phyloP scores from a whole-genome alignment of 2,797 vertebrate genomes.

The Zenarchopterus dispar region DNA sequence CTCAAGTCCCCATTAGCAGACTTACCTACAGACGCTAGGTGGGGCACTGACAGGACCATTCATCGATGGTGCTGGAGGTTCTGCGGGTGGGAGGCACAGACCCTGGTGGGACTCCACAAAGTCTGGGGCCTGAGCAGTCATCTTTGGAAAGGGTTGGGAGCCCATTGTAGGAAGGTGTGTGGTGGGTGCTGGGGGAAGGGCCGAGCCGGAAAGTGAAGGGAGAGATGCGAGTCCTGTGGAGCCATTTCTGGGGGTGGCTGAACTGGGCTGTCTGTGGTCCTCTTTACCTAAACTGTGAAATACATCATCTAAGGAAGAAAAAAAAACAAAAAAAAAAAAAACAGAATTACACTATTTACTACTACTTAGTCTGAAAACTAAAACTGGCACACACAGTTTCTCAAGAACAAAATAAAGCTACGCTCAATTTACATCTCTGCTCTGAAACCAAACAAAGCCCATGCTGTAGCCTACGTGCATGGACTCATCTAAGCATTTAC shows the following conservation, averaged over 20 bases:
- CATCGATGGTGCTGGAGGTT: slow-evolving; percentile 82
- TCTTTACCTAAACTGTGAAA: slow-evolving; percentile 95
- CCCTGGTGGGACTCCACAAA: slow-evolving; percentile 90
- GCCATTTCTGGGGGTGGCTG: slow-evolving; percentile 87
- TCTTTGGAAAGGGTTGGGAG: slow-evolving; percentile 90
- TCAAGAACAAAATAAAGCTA: too few relatives aligned
- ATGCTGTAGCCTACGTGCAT: too few relatives aligned
- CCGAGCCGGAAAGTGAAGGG: slow-evolving; percentile 85
- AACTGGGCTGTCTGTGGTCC: slow-evolving; percentile 88
- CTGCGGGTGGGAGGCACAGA: slow-evolving; percentile 86
- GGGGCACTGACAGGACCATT: slow-evolving; percentile 90
- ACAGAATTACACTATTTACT: slow-evolving; percentile 12
- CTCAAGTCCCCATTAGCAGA: not conserved
- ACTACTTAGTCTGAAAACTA: not conserved
- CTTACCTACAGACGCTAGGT: slow-evolving; percentile 96
- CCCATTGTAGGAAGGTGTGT: slow-evolving; percentile 88
- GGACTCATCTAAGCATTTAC: too few relatives aligned
- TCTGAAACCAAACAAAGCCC: too few relatives aligned
- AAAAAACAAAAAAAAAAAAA: not conserved
- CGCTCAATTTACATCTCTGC: too few relatives aligned
- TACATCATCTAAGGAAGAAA: slow-evolving; percentile 86
- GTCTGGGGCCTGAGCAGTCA: slow-evolving; percentile 85
- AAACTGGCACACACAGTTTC: too few relatives aligned
- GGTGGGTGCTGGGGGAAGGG: slow-evolving; percentile 84
- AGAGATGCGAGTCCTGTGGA: slow-evolving; percentile 88